Evolutionary conservation across 53 echinoderm and acorn worm species (phyloP).

Genomic region (Paracentrotus lividus): DNA sequence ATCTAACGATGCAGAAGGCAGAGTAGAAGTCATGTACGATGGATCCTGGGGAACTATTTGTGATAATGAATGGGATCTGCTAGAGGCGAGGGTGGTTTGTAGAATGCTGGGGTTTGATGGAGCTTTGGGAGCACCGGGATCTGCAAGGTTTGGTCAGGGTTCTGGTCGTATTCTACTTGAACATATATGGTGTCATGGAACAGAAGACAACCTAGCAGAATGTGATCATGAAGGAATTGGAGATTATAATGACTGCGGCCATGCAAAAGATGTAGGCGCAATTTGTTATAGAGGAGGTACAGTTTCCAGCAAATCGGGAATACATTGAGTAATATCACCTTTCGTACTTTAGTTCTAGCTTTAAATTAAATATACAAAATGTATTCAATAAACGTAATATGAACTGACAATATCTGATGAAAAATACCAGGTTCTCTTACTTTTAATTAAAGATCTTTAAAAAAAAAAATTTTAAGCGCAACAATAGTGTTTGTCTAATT

Average conservation of each 20-base stretch:
- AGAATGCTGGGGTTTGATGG: not conserved
- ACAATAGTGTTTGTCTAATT: no score
- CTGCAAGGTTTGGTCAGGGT: not conserved
- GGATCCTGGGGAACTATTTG: not conserved
- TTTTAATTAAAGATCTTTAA: no score
- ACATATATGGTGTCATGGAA: not conserved
- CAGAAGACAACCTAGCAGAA: not conserved
- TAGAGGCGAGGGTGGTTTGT: not conserved
- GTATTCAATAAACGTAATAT: no score
- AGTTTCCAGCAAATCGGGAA: not conserved
- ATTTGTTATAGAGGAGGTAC: not conserved
- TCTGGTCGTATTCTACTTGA: not conserved
- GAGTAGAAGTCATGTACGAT: not conserved
- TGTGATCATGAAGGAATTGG: not conserved
- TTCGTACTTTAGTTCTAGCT: no score
- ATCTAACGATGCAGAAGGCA: not conserved
- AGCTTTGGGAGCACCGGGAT: not conserved
- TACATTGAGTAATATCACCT: not conserved
- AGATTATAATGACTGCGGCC: slow-evolving; percentile 50
- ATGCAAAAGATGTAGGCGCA: not conserved
- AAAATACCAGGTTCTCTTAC: not conserved
- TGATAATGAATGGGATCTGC: not conserved
- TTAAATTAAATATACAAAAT: no score
- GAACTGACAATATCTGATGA: no score
- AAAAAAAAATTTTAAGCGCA: no score